Percentiles rank a stretch among this genome's conserved stretches.
Conservation (phyloP, 2,888 invertebrate genomes). For the Tenthredo amoena region DNA sequence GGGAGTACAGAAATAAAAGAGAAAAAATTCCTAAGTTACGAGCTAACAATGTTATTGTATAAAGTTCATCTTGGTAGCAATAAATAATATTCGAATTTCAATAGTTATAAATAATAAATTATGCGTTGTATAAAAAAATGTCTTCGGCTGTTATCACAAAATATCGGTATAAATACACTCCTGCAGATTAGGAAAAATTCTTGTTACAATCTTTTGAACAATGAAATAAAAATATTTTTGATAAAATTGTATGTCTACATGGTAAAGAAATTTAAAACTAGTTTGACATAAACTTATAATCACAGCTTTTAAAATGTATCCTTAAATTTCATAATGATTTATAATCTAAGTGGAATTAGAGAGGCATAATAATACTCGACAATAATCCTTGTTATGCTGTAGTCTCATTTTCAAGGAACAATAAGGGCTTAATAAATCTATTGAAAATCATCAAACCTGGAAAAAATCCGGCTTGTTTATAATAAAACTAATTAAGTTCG, state of each 20-base stretch:
- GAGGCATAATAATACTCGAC: background rate
- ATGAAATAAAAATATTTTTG: background rate
- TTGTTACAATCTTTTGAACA: background rate
- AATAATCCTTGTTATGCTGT: background rate
- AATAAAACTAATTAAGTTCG: background rate
- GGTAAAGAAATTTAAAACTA: background rate
- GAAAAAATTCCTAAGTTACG: background rate
- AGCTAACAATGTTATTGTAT: background rate
- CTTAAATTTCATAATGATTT: background rate
- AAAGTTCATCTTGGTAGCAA: background rate
- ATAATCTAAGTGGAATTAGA: background rate
- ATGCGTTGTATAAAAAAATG: background rate
- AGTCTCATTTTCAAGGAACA: background rate
- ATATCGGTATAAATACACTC: background rate
- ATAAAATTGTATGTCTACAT: background rate
- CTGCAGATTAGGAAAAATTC: background rate
- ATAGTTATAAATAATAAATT: background rate
- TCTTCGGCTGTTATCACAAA: background rate
- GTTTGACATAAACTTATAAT: constrained; percentile 33
- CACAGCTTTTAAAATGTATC: constrained; percentile 9
- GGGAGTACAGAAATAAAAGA: background rate
- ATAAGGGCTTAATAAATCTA: background rate
- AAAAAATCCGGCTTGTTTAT: background rate
- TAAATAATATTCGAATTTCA: background rate
- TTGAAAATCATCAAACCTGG: background rate